These are phyloP conservation scores for Urophycis tenuis DNA, from an alignment of 2,797 vertebrate species.

Conservation along the genomic window DNA sequence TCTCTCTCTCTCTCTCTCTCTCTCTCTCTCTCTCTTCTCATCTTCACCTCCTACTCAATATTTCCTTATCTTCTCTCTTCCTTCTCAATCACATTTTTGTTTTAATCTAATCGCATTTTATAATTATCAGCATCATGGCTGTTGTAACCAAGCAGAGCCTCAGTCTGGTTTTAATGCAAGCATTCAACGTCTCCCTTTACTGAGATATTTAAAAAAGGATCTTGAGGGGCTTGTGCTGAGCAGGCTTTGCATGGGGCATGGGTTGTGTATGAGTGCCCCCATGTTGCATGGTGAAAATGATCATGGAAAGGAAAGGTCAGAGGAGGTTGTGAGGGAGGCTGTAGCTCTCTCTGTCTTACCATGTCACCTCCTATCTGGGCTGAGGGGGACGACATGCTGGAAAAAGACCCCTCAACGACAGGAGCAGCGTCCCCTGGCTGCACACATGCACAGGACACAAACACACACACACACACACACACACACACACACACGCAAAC, in stretches of 20 bases:
- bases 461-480: background rate
- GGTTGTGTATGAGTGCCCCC: background rate
- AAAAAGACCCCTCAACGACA: slow-evolving; percentile 9
- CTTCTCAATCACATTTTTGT: background rate
- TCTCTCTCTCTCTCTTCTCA: background rate
- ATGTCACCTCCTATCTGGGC: slow-evolving; percentile 29
- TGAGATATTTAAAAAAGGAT: background rate
- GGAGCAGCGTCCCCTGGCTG: background rate
- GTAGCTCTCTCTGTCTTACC: slow-evolving; percentile 9
- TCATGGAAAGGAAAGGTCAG: slow-evolving; percentile 12
- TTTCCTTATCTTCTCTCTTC: background rate
- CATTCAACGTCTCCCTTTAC: background rate
- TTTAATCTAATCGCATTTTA: background rate
- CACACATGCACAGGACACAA: too few species aligned
- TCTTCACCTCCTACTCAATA: slow-evolving; percentile 2
- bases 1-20: background rate
- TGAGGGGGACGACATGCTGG: slow-evolving; percentile 19
- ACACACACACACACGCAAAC: background rate
- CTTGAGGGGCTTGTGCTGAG: background rate
- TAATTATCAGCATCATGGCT: background rate
- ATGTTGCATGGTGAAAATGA: background rate
- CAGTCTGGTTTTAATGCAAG: background rate
- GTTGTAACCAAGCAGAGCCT: background rate
- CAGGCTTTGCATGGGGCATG: background rate
- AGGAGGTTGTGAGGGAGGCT: slow-evolving; percentile 4